Evolutionary conservation across 2,797 vertebrate species (phyloP), one percentile per base, ranked within the genome.

Genomic region (Acanthiza pusilla): DNA sequence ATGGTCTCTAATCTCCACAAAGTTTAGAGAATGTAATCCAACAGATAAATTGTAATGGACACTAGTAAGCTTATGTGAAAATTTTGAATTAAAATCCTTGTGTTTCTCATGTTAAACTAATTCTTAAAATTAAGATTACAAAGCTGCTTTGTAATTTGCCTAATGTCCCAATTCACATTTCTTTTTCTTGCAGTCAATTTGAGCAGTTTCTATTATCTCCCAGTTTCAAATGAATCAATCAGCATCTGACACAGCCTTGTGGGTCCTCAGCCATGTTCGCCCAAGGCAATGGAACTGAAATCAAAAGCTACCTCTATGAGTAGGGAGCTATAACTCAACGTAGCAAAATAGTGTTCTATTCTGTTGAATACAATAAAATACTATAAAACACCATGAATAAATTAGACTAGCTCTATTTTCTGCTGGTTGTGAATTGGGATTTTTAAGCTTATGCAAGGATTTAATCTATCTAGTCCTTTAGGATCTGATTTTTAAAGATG

Each of bases 151-250:
- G 91, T 85, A 96, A 93, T 97, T 97, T 98, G 95, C 96, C 91
- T 97, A 89, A 97, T 96, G 94, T 96, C 89, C 91, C 96, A 93
- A 80, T 97, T 97, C 95, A 96, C 90, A 96, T 96, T 96, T 97
- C 47, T 95, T 96, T 90, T 96, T 83, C 96, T 94, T 96, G 91
- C 86, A 97, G 93, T 93, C 95, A 93, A 57, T 97, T 97, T 96
- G 96, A 97, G 96, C 89, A 95, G 93, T 95, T 97, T 97, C 96
- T 97, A 96, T 98, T 98, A 97, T 98, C 97, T 98, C 92, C 48
- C 61, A 96, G 88, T 96, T 97, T 97, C 97, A 96, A 97, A 97
- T 96, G 96, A 97, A 98, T 98, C 98, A 97, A 97, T 98, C 97
- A 97, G 82, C 93, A 95, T 96, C 94, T 97, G 96, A 97, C 91